Conservation (phyloP, 2,113 vertebrate genomes). For the Indicator maculatus region DNA sequence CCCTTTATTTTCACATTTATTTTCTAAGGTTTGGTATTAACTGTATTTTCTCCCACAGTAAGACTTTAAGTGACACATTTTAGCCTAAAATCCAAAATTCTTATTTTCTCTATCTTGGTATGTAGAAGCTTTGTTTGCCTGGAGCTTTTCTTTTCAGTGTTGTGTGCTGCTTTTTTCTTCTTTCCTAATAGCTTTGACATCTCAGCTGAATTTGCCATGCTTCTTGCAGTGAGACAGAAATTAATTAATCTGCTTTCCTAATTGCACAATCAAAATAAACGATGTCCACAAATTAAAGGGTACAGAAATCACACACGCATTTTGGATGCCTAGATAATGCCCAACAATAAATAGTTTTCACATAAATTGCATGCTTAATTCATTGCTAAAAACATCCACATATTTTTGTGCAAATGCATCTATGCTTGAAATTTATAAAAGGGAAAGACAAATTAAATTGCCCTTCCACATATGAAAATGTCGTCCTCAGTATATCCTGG, state of each 20-base stretch:
- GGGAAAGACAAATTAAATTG: conserved; percentile 69
- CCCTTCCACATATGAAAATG: conserved; percentile 30
- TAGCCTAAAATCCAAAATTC: not conserved
- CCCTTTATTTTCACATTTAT: not conserved
- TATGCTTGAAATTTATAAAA: conserved; percentile 53
- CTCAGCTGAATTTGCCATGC: conserved; percentile 64
- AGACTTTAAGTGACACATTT: not conserved
- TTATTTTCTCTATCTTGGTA: not conserved
- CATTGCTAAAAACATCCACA: conserved; percentile 60
- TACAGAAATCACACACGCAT: conserved; percentile 65
- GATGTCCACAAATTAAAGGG: conserved; percentile 70
- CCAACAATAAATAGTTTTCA: conserved; percentile 69
- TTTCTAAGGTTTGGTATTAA: conserved; percentile 5
- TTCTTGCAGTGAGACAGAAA: conserved; percentile 65
- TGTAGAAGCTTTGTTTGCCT: not conserved
- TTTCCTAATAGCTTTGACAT: conserved; percentile 45
- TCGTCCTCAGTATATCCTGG: conserved; percentile 28
- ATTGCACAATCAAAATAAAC: conserved; percentile 79
- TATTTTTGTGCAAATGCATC: conserved; percentile 64
- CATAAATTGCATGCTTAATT: conserved; percentile 75
- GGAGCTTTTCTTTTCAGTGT: not conserved
- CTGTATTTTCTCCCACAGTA: not conserved
- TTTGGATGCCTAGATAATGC: conserved; percentile 71
- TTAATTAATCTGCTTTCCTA: conserved; percentile 77
- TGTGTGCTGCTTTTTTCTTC: not conserved